Evolutionary conservation across 2,888 invertebrate species (phyloP), one percentile per base, ranked within the genome.

Genomic region (Troides helena): DNA sequence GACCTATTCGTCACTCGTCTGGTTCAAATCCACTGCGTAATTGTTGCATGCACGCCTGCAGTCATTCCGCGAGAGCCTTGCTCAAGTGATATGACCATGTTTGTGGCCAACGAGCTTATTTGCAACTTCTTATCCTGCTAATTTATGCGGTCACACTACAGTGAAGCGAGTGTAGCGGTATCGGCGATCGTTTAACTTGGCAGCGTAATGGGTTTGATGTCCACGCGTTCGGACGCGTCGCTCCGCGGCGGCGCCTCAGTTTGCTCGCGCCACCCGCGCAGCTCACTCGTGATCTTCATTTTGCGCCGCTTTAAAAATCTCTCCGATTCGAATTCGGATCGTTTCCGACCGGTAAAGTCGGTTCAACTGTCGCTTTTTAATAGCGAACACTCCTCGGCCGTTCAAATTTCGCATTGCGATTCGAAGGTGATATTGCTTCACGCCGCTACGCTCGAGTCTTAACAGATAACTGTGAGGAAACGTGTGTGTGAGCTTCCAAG

Each of bases 261-360:
- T 87, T 87, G 92, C 88, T 87, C 78, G 89, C 90, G 91, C 89
- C 84, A 82, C 81, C 85, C 87, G 92, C 90, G 90, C 88, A 84
- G 91, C 89, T 85, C 86, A 85, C 90, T 87, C 90, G 92, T 86
- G 85, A 83, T 76, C 82, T 71, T 72, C 77, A 74, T 72, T 76
- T 77, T 73, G 77, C 78, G 77, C 74, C 75, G 58, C 70, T 76
- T 70, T 73, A 74, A 74, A 78, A 74, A 81, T 81, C 80, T 83
- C 83, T 81, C 78, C 85, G 85, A 85, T 82, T 83, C 84, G 83
- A 87, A 85, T 90, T 89, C 87, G 86, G 85, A 87, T 89, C 89
- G 83, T 85, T 88, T 85, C 82, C 82, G 85, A 89, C 90, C 89
- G 88, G 88, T 89, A 86, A 86, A 82, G 85, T 88, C 86, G 85